Evolutionary conservation across 1,140 invertebrate genomes (phyloP).

Genomic region (Laodelphax striatellus): DNA sequence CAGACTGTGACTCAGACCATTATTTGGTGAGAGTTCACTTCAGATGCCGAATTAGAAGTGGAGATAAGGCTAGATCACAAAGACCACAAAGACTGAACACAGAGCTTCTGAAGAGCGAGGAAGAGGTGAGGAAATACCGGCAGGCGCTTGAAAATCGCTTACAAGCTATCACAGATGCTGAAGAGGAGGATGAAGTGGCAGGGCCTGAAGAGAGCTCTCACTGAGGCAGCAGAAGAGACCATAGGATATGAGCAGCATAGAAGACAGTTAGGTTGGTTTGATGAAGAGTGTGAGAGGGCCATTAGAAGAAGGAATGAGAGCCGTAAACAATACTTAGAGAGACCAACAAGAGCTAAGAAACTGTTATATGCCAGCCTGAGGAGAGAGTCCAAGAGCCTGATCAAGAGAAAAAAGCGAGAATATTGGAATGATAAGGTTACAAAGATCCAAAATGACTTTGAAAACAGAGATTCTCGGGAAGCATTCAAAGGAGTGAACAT

Average conservation of each 20-base stretch:
- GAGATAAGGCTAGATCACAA: not conserved
- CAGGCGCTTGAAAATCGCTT: not conserved
- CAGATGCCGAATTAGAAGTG: not conserved
- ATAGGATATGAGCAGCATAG: not conserved
- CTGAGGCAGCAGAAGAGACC: not conserved
- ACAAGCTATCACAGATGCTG: not conserved
- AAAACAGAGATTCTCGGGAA: not conserved
- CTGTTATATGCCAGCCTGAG: not conserved
- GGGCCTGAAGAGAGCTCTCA: not conserved
- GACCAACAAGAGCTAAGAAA: not conserved
- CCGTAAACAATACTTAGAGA: not conserved
- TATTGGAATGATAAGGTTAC: constrained; percentile 4
- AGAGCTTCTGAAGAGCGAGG: not conserved
- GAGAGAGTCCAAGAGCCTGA: constrained; percentile 5
- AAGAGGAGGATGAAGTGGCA: not conserved
- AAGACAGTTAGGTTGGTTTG: constrained; percentile 11
- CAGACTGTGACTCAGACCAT: constrained; percentile 15
- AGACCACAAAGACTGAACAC: constrained; percentile 1
- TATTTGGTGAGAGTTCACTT: constrained; percentile 12
- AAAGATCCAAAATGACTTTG: constrained; percentile 6
- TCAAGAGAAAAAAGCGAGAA: constrained; percentile 14
- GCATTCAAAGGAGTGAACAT: constrained; percentile 11
- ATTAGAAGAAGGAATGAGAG: constrained; percentile 4
- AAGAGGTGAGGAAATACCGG: not conserved
- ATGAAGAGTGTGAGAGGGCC: constrained; percentile 11